Percentiles rank a stretch among this genome's conserved stretches.
phyloP scores from a whole-genome alignment of 1,140 invertebrate genomes.

The Eumaeus atala region DNA sequence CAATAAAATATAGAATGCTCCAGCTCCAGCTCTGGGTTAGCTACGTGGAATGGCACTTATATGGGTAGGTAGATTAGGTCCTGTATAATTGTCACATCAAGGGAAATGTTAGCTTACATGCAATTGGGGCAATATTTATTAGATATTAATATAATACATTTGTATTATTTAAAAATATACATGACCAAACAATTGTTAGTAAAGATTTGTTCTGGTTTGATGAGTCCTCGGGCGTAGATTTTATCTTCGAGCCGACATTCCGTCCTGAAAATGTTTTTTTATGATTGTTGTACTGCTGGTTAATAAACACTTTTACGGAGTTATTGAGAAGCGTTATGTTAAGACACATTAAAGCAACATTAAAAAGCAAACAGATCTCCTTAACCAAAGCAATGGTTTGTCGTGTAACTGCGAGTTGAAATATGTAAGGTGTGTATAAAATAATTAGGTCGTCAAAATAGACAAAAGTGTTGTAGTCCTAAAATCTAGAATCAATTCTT shows the following conservation, averaged over 20 bases:
- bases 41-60: constrained; percentile 7
- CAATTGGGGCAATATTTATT: constrained; percentile 19
- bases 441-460: not conserved
- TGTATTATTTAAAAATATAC: not conserved
- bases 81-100: not conserved
- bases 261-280: constrained; percentile 36
- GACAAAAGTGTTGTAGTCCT: too few relatives aligned
- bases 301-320: too few relatives aligned
- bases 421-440: not conserved
- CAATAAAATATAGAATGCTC: not conserved
- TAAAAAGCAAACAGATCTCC: not conserved
- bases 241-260: constrained; percentile 35
- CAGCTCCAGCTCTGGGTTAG: not conserved
- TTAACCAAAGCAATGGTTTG: not conserved
- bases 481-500: too few relatives aligned
- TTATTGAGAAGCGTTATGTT: not conserved
- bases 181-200: not conserved
- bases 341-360: not conserved
- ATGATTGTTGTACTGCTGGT: not conserved
- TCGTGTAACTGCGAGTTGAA: not conserved
- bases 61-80: too few relatives aligned
- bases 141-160: not conserved
- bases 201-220: not conserved
- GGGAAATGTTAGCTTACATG: constrained; percentile 10
- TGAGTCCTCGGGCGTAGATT: not conserved